Conservation (phyloP, 2,888 invertebrate genomes). For the Nomada ferruginata region DNA sequence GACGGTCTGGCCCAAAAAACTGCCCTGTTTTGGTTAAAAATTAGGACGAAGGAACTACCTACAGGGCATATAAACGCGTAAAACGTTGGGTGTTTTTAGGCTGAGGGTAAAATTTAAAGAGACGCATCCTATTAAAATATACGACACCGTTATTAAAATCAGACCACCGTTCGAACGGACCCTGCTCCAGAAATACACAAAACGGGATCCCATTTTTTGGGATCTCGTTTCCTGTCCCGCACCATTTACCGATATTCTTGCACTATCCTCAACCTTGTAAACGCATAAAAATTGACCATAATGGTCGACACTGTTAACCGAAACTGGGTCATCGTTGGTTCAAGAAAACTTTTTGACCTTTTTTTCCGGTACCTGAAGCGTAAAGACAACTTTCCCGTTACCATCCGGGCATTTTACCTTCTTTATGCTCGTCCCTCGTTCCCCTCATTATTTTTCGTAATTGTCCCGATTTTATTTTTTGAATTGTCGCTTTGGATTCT, state of each 20-base stretch:
- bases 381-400: conserved; percentile 49
- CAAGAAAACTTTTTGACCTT: conserved; percentile 33
- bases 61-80: conserved; percentile 66
- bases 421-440: neutral
- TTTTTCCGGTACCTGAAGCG: conserved; percentile 30
- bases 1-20: conserved; percentile 70
- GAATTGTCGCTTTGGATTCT: neutral
- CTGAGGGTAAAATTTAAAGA: conserved; percentile 60
- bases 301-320: conserved; percentile 32
- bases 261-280: conserved; percentile 62
- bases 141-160: conserved; percentile 82
- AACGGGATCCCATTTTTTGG: conserved; percentile 79
- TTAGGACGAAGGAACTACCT: conserved; percentile 71
- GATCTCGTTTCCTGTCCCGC: conserved; percentile 76
- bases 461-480: neutral
- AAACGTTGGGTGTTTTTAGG: conserved; percentile 41
- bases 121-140: conserved; percentile 78
- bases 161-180: conserved; percentile 75
- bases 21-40: conserved; percentile 82
- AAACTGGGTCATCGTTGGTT: conserved; percentile 61
- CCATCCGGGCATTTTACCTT: too few species aligned
- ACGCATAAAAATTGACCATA: conserved; percentile 75
- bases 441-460: neutral
- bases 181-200: conserved; percentile 69
- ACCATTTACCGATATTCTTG: conserved; percentile 48